A percentile compares a stretch with the other conserved stretches of the same genome.
phyloP scores from a whole-genome alignment of 2,888 invertebrate species.

The Orchesella flavescens region DNA sequence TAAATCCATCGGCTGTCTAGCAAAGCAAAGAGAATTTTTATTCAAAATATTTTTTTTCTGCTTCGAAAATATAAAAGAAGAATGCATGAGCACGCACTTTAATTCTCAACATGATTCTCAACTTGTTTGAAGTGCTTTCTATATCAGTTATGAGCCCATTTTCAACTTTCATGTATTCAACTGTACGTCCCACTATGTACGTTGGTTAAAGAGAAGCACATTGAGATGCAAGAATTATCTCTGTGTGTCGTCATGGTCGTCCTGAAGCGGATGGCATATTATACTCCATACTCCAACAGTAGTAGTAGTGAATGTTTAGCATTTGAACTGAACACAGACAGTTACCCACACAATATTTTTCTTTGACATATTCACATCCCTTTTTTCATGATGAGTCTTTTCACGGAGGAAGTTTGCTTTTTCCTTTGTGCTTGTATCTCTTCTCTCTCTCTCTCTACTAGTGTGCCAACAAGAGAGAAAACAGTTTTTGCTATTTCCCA shows the following conservation, averaged over 20 bases:
- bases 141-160: background rate
- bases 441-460: slow-evolving; percentile 7
- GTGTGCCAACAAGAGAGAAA: slow-evolving; percentile 10
- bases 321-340: background rate
- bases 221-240: slow-evolving; percentile 23
- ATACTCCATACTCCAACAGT: background rate
- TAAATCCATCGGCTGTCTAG: too few species aligned
- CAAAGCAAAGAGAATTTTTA: too few species aligned
- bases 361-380: slow-evolving; percentile 58
- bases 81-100: slow-evolving; percentile 3
- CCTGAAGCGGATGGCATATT: slow-evolving; percentile 27
- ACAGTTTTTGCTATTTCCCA: slow-evolving; percentile 13
- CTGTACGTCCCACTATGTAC: background rate
- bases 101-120: background rate
- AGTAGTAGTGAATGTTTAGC: background rate
- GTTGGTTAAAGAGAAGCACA: slow-evolving; percentile 1
- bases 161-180: background rate
- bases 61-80: slow-evolving; percentile 11
- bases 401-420: slow-evolving; percentile 43
- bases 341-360: slow-evolving; percentile 46
- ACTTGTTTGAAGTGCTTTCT: background rate
- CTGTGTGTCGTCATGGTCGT: background rate
- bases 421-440: slow-evolving; percentile 13
- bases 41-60: background rate
- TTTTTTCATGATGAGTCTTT: slow-evolving; percentile 39